Conservation (phyloP, 2,888 invertebrate genomes). For the Eristalis pertinax region DNA sequence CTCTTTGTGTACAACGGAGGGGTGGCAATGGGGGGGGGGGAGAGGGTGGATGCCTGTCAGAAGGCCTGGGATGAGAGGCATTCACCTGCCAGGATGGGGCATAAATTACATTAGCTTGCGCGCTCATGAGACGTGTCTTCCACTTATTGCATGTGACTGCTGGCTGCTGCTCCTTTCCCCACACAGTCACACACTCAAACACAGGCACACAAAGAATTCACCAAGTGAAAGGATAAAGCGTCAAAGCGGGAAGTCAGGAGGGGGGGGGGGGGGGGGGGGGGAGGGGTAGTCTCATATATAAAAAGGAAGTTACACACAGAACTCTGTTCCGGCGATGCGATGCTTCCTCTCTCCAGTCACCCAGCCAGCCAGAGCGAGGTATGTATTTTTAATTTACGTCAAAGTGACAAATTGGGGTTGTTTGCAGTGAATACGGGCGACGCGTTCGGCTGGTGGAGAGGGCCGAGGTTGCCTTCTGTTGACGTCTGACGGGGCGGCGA, state of each 20-base stretch:
- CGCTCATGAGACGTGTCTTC: slow-evolving; percentile 70
- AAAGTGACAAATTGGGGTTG: slow-evolving; percentile 72
- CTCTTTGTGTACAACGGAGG: slow-evolving; percentile 49
- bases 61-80: slow-evolving; percentile 25
- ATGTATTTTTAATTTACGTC: slow-evolving; percentile 73
- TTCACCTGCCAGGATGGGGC: slow-evolving; percentile 67
- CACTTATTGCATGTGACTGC: slow-evolving; percentile 71
- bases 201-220: background rate
- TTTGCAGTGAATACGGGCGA: slow-evolving; percentile 32
- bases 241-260: background rate
- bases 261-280: background rate
- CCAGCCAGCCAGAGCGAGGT: slow-evolving; percentile 40
- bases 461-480: slow-evolving; percentile 38
- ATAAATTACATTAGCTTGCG: slow-evolving; percentile 71
- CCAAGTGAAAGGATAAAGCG: background rate
- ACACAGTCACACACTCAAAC: background rate
- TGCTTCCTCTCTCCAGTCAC: slow-evolving; percentile 14
- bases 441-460: background rate
- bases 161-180: slow-evolving; percentile 19
- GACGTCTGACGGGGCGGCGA: slow-evolving; percentile 50
- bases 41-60: slow-evolving; percentile 8
- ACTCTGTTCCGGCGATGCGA: slow-evolving; percentile 27
- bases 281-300: slow-evolving; percentile 43
- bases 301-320: slow-evolving; percentile 65
- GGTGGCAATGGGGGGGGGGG: background rate